Conservation (phyloP, 2,797 vertebrate species). For the Kryptolebias ocellatus region DNA sequence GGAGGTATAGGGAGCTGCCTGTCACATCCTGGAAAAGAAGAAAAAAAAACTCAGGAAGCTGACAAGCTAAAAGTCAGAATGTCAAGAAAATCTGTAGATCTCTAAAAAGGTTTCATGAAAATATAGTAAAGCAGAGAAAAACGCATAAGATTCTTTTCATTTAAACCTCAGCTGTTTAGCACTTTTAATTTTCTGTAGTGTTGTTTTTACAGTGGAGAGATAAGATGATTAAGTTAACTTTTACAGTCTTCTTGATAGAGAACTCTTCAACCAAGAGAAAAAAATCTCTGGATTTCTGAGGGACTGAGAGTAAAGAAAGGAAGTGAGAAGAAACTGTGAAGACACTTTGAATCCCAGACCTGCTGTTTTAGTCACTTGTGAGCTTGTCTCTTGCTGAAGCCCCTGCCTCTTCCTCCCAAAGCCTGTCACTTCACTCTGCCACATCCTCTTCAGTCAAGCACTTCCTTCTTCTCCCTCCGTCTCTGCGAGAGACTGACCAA, state of each 20-base stretch:
- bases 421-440: constrained; percentile 64
- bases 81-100: not conserved
- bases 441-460: constrained; percentile 55
- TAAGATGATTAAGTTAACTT: not conserved
- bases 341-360: constrained; percentile 53
- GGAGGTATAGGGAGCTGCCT: not conserved
- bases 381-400: constrained; percentile 51
- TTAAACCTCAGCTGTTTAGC: not conserved
- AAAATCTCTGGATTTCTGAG: not conserved
- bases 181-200: not conserved
- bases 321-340: constrained; percentile 7
- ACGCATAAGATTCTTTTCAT: too few species aligned
- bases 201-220: not conserved
- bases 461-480: constrained; percentile 25
- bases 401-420: constrained; percentile 37
- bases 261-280: not conserved
- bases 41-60: not conserved
- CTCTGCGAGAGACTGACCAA: constrained; percentile 26
- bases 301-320: constrained; percentile 20
- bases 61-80: not conserved
- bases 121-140: not conserved
- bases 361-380: constrained; percentile 64
- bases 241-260: not conserved
- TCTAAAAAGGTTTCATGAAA: not conserved
- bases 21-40: not conserved